Evolutionary conservation across 2,797 vertebrate genomes (phyloP), one percentile per base, ranked within the genome.

Genomic region (Saxicola maurus): DNA sequence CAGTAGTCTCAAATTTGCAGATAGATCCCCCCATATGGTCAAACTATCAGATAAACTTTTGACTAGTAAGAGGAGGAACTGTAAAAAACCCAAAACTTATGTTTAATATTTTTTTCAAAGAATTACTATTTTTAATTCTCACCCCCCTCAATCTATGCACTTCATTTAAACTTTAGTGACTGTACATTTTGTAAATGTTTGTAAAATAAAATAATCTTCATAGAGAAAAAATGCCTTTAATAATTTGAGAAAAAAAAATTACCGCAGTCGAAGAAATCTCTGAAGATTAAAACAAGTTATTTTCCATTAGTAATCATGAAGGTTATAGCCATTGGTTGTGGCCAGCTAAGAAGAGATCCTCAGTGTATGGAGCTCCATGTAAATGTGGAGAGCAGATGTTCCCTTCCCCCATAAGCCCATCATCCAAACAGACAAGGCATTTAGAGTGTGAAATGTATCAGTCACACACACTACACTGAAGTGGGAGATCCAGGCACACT

Each of bases 371-470:
- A 65, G 27, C 40, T 56, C 37, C 38, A 55, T 33, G 65, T 10
- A 52, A 56, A 69, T 28, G 24, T 13, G n/a, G 24, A 75, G 62
- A 69, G 37, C 38, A 91, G 55, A 75, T 75, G 59, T 68, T 86
- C 33, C 48, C 46, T 85, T 94, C n/a, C 35, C 13, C 33, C 86
- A 14, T 11, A 73, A 92, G 15, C 27, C 87, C 27, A 69, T 89
- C 38, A n/a, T 89, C 75, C 46, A 67, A 87, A 71, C 21, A 77
- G 46, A 42, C 31, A 40, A 65, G 72, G 64, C 28, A 64, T 87
- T 93, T 59, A 14, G 52, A 67, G 60, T 82, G 57, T 60, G 64
- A 89, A 92, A 89, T 77, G 84, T 49, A 86, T 90, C 72, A n/a
- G 68, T 82, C 79, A 87, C 52, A 82, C 57, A 43, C 37, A 24